A percentile compares a stretch with the other conserved stretches of the same genome.
Conservation (phyloP, 2,888 invertebrate genomes). For the Eumerus sabulonum region DNA sequence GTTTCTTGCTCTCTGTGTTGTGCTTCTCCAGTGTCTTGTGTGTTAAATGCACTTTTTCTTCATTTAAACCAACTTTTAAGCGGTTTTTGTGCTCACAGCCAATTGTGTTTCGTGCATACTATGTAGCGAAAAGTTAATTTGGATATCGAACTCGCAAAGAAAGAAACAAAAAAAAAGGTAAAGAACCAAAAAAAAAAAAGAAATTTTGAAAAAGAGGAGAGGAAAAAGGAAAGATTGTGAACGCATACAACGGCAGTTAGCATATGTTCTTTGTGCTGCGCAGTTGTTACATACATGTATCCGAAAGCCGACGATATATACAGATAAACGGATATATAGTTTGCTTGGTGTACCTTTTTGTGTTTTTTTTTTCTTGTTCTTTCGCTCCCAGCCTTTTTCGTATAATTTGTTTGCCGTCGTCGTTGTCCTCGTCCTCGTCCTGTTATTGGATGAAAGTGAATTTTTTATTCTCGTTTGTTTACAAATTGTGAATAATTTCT, state of each 20-base stretch:
- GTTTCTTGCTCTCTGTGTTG: conserved; percentile 50
- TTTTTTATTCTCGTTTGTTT: conserved; percentile 66
- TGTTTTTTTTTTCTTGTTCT: too few species aligned
- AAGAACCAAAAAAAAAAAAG: too few species aligned
- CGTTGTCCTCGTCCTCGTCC: conserved; percentile 56
- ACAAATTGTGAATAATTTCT: conserved; percentile 55
- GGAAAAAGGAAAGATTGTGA: conserved; percentile 28
- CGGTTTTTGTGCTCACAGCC: too few species aligned
- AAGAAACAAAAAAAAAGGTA: conserved; percentile 15
- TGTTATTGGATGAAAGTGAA: conserved; percentile 64
- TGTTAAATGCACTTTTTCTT: conserved; percentile 9
- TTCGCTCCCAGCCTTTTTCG: too few species aligned
- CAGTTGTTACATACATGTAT: conserved; percentile 33
- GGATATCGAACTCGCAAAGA: conserved; percentile 3
- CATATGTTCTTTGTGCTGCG: conserved; percentile 56
- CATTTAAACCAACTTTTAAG: too few species aligned
- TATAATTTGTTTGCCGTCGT: not conserved
- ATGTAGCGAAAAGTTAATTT: not conserved
- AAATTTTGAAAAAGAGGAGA: conserved; percentile 11
- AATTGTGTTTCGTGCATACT: too few species aligned
- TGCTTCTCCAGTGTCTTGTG: conserved; percentile 11
- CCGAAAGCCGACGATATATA: conserved; percentile 30
- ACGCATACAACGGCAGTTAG: conserved; percentile 40
- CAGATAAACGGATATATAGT: conserved; percentile 14
- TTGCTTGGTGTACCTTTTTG: conserved; percentile 21